These are phyloP conservation scores for pig (Sus scrofa) DNA, from an alignment of 2,113 vertebrate genomes.

Conservation along the genomic window T2T-Sscrofa CM000822.6:53288001-53288500, in stretches of 20 bases:
- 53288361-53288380: not conserved
- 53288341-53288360: not conserved
- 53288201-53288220: rapidly evolving
- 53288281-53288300: not conserved
- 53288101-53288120: not conserved
- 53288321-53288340: conserved; percentile 53
- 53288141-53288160: not conserved
- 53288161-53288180: not conserved
- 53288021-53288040: not conserved
- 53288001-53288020: not conserved
- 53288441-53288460: not conserved
- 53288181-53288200: not conserved
- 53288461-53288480: not conserved
- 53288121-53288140: not conserved
- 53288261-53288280: not conserved
- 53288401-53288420: conserved; percentile 8
- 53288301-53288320: conserved; percentile 18
- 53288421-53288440: not conserved
- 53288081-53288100: not conserved
- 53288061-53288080: not conserved
- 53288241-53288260: not conserved
- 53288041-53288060: not conserved
- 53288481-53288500: conserved; percentile 36
- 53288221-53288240: not conserved
- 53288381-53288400: not conserved